These are phyloP conservation scores for Glossophaga mutica DNA, from an alignment of 2,797 vertebrate genomes.

Conservation along the genomic window DNA sequence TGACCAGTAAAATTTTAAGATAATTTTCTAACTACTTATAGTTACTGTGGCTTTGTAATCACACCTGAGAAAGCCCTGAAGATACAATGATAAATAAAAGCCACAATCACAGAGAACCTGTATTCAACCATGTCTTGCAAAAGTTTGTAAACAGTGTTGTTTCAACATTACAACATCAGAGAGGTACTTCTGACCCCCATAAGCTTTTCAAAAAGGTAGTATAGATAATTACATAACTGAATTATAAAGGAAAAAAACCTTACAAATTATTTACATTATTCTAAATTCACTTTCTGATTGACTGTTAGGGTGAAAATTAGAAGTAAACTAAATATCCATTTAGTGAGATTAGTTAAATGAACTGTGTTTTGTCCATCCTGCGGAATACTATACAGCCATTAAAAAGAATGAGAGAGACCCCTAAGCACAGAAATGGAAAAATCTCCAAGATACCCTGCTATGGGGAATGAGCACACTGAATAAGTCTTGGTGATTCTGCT, in stretches of 20 bases:
- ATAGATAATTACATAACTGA: neutral
- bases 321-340: neutral
- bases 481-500: neutral
- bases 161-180: neutral
- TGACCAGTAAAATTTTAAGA: neutral
- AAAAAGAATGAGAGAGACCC: neutral
- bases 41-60: neutral
- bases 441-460: neutral
- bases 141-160: neutral
- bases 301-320: neutral
- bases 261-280: neutral
- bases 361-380: neutral
- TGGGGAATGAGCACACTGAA: neutral
- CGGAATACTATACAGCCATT: neutral
- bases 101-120: neutral
- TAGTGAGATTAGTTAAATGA: neutral
- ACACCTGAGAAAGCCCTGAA: neutral
- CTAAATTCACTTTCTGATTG: slow-evolving; percentile 10
- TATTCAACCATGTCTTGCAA: neutral
- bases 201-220: neutral
- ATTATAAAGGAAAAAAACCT: slow-evolving; percentile 1
- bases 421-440: neutral
- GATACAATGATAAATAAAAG: neutral
- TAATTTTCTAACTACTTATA: neutral
- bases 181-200: neutral